Percentiles rank a stretch among this genome's conserved stretches.
These are phyloP conservation scores for Zaprionus africanus DNA, from an alignment of 1,140 invertebrate genomes.

Conservation along the genomic window DNA sequence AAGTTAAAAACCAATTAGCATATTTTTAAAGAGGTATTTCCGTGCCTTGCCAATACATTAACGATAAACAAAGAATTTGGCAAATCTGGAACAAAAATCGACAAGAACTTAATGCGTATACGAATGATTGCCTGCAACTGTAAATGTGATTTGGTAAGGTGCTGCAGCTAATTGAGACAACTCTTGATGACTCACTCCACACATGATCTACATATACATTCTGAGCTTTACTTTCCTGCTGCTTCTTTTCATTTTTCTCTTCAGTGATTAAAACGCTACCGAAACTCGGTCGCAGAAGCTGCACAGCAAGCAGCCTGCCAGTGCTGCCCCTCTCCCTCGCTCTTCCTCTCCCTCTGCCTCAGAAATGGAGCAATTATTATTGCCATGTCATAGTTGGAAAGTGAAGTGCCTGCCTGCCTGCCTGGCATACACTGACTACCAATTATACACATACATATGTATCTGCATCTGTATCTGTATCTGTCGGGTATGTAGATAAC, in stretches of 20 bases:
- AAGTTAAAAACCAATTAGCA: slow-evolving; percentile 4
- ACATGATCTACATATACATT: slow-evolving; percentile 57
- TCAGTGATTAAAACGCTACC: slow-evolving; percentile 50
- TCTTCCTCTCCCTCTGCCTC: not conserved
- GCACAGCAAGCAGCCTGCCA: not conserved
- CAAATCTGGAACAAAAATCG: slow-evolving; percentile 15
- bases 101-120: slow-evolving; percentile 39
- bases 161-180: slow-evolving; percentile 70
- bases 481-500: slow-evolving; percentile 55
- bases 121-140: slow-evolving; percentile 36
- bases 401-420: slow-evolving; percentile 57
- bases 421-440: slow-evolving; percentile 40
- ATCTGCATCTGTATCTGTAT: not conserved
- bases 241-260: slow-evolving; percentile 10
- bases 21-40: too few relatives aligned
- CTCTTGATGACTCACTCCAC: slow-evolving; percentile 63
- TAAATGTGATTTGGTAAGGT: slow-evolving; percentile 65
- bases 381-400: slow-evolving; percentile 83
- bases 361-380: slow-evolving; percentile 67
- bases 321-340: not conserved
- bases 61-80: not conserved
- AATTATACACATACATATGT: slow-evolving; percentile 31
- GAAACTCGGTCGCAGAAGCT: slow-evolving; percentile 42
- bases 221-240: slow-evolving; percentile 14
- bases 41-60: too few relatives aligned